Evolutionary conservation across 2,113 vertebrate genomes (phyloP).

Genomic region (Machaerirhynchus nigripectus): DNA sequence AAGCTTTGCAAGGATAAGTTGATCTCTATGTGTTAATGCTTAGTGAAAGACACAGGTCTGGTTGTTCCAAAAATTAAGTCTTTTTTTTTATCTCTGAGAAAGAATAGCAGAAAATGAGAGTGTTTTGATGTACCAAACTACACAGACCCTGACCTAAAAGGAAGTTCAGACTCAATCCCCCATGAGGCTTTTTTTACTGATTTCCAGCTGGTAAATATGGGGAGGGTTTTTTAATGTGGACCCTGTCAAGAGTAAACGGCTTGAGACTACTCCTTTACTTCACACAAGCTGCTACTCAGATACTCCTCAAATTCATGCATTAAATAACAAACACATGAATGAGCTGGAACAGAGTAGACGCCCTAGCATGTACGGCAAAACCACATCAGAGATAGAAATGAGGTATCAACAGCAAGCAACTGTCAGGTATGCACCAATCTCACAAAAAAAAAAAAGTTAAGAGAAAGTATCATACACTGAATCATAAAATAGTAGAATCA

Average conservation of each 20-base stretch:
- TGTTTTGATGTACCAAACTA: not conserved
- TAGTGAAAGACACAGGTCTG: not conserved
- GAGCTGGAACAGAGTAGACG: not conserved
- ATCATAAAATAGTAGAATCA: not conserved
- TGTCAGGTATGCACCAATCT: not conserved
- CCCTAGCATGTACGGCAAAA: not conserved
- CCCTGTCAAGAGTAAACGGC: not conserved
- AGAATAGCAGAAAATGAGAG: not conserved
- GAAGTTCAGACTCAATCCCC: not conserved
- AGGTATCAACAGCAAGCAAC: not conserved
- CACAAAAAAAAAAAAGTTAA: not conserved
- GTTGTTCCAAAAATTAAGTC: not conserved
- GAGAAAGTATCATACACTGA: not conserved
- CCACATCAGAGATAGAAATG: not conserved
- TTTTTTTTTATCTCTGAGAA: not conserved
- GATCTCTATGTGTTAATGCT: not conserved
- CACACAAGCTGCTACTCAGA: not conserved
- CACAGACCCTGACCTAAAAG: not conserved
- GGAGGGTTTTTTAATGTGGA: not conserved
- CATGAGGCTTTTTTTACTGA: not conserved
- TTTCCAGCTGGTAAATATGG: not conserved
- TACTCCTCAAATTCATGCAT: not conserved
- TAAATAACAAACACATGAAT: not conserved
- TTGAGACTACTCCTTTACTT: not conserved
- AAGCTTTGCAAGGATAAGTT: not conserved